phyloP scores from a whole-genome alignment of 2,797 vertebrate genomes.

The Sebastes oblongus region DNA sequence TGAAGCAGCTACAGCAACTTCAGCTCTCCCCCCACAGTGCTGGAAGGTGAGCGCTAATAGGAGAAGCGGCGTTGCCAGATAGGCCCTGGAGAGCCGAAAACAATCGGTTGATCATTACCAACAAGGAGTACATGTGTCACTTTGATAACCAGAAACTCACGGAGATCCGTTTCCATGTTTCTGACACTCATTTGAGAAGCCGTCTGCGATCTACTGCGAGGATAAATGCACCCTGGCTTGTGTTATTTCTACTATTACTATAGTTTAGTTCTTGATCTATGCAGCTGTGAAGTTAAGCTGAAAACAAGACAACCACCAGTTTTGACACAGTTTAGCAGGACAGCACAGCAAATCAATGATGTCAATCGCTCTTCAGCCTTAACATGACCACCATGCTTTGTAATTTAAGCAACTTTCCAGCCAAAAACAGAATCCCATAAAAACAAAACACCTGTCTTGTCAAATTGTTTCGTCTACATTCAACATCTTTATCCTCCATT shows the following conservation, averaged over 20 bases:
- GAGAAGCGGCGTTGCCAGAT: constrained; percentile 4
- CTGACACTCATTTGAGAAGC: background rate
- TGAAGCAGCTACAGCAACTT: constrained; percentile 7
- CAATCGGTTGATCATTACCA: constrained; percentile 33
- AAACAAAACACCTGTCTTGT: background rate
- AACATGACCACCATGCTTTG: background rate
- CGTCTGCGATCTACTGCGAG: background rate
- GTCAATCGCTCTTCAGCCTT: background rate
- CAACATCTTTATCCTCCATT: background rate
- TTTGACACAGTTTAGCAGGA: background rate
- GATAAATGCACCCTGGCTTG: background rate
- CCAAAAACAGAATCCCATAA: background rate
- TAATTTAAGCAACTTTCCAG: background rate
- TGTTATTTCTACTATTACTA: background rate
- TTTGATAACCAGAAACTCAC: constrained; percentile 16
- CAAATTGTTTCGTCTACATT: background rate
- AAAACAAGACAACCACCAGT: background rate
- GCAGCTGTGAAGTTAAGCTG: background rate
- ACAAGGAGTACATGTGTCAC: constrained; percentile 9
- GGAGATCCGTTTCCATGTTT: constrained; percentile 7
- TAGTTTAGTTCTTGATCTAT: background rate
- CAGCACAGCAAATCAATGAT: background rate
- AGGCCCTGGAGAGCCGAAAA: constrained; percentile 10
- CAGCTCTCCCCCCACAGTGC: constrained; percentile 12
- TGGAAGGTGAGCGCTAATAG: constrained; percentile 30